These are phyloP conservation scores for Phylloscopus trochiloides DNA, from an alignment of 2,113 vertebrate genomes.

Conservation along the genomic window DNA sequence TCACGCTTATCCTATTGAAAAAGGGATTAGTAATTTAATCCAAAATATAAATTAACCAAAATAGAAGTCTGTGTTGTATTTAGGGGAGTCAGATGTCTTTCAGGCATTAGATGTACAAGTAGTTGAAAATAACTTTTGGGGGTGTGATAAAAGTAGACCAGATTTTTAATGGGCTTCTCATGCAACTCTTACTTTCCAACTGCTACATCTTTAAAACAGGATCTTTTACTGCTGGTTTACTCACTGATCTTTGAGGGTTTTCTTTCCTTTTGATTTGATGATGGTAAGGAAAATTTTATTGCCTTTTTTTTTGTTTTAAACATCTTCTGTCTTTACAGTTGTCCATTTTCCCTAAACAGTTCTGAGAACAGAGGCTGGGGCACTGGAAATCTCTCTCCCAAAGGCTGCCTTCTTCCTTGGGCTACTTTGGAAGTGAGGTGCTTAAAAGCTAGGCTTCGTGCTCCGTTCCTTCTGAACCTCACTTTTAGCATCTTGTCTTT, in stretches of 20 bases:
- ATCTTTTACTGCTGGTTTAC: neutral
- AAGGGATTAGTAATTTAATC: neutral
- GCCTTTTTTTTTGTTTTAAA: neutral
- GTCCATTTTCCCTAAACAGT: constrained; percentile 33
- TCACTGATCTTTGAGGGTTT: neutral
- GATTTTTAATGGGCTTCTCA: neutral
- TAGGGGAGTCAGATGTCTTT: neutral
- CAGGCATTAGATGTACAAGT: neutral
- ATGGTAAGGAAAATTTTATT: neutral
- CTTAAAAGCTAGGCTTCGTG: constrained; percentile 29
- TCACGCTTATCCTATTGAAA: neutral
- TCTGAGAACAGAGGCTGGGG: constrained; percentile 31
- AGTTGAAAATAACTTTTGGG: neutral
- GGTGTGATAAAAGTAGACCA: neutral
- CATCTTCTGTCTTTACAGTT: constrained; percentile 27
- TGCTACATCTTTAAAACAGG: neutral
- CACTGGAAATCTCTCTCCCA: constrained; percentile 52
- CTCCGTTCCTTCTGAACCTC: neutral
- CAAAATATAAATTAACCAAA: neutral
- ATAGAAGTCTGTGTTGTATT: neutral
- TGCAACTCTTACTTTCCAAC: neutral
- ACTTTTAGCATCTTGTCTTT: neutral
- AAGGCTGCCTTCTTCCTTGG: constrained; percentile 53
- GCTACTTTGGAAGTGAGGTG: constrained; percentile 56
- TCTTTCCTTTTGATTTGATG: neutral